Base-by-base conservation (phyloP, 2,888 invertebrate species). In the Lucinisca nassula region DNA sequence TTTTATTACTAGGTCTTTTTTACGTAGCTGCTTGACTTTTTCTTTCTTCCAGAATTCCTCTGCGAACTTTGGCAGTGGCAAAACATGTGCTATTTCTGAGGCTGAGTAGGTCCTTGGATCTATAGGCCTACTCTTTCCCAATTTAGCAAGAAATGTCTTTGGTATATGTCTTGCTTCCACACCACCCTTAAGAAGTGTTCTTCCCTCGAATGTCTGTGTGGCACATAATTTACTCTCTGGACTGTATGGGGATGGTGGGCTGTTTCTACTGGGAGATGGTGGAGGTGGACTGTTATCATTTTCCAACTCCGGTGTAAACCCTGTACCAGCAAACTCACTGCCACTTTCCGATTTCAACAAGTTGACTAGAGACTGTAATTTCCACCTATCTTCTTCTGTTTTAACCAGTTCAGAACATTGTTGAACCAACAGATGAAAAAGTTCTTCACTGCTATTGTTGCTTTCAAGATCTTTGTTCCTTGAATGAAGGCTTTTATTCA, bases 161-260 rank as follows among this genome's bases (percentile, higher is more conserved):
- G 92, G 92, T 75, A 92, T 91, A 79, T 89, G 92, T 74, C 92
- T 88, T 27, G 92, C 91, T 78, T 90, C 77, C 3, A 92, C 92
- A 76, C 92, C 92, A 12, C 92, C 92, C 85, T 92, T 92, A 14
- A 92, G 77, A 21, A 92, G 49, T 24, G 92, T 92, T 85, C 92
- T 89, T 24, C 92, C 92, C 85, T 92, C 92, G 91, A 92, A 92
- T 40, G 21, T 55, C 12, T 45, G 51, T 51, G 24, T 14, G 14
- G 35, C 14, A 76, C 27, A n/a, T 12, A 17, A 32, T 24, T 8
- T 37, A 49, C 32, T 32, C 38, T 30, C n/a, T 6, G 55, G 76
- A 55, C 76, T 76, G 27, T n/a, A 76, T 30, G 38, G 38, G 2
- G 72, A 72, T n/a, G 40, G 37, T 40, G 37, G 72, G 37, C 72